phyloP scores from a whole-genome alignment of 2,888 invertebrate genomes.

The Agriopis leucophaearia region DNA sequence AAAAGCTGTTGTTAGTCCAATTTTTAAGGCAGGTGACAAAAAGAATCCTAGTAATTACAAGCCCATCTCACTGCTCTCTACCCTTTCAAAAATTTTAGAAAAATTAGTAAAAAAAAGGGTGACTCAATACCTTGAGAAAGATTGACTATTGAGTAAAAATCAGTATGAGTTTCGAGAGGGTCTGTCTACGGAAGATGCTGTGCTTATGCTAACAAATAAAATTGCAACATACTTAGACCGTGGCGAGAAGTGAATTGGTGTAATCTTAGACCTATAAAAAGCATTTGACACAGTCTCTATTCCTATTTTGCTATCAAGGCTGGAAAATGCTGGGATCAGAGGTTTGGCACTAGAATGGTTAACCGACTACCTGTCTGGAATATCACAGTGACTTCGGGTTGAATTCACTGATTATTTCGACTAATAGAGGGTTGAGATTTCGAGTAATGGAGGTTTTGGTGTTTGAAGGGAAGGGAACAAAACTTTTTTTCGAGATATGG shows the following conservation, averaged over 20 bases:
- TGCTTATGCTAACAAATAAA: not conserved
- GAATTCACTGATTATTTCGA: too few relatives aligned
- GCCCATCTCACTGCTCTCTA: not conserved
- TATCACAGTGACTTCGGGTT: too few relatives aligned
- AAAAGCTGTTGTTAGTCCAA: not conserved
- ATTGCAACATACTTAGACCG: not conserved
- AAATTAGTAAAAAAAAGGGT: not conserved
- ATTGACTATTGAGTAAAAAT: not conserved
- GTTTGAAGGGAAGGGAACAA: too few relatives aligned
- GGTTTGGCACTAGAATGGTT: too few relatives aligned
- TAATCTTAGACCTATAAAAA: not conserved
- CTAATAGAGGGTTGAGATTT: too few relatives aligned
- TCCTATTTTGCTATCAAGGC: too few relatives aligned
- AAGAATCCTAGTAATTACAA: not conserved
- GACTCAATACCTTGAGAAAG: not conserved
- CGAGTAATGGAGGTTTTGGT: too few relatives aligned
- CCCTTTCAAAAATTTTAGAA: not conserved
- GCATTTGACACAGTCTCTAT: too few relatives aligned
- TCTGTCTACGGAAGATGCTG: not conserved
- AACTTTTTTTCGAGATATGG: too few relatives aligned
- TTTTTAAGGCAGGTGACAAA: not conserved
- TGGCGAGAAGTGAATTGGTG: not conserved
- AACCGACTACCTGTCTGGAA: too few relatives aligned
- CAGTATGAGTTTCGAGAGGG: not conserved
- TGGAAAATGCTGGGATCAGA: too few relatives aligned